phyloP scores from a whole-genome alignment of 1,140 invertebrate species.

The Eumaeus atala region DNA sequence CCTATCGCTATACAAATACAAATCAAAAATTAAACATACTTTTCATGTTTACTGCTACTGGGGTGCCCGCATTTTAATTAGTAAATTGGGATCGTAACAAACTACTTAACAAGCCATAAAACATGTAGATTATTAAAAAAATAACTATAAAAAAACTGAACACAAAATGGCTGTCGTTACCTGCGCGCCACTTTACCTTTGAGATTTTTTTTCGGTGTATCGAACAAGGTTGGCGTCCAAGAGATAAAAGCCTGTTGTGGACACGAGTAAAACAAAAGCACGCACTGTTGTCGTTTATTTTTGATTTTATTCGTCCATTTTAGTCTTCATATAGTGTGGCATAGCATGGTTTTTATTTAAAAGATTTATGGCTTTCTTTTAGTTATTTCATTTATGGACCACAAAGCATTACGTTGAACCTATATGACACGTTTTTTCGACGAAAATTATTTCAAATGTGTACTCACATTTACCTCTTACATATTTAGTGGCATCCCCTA shows the following conservation, averaged over 20 bases:
- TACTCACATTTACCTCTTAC: neutral
- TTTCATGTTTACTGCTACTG: constrained; percentile 42
- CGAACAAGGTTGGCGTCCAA: constrained; percentile 34
- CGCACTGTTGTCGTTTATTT: constrained; percentile 58
- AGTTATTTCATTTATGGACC: constrained; percentile 5
- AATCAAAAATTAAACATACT: neutral
- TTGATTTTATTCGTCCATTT: constrained; percentile 61
- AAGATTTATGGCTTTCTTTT: constrained; percentile 31
- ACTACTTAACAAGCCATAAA: constrained; percentile 58
- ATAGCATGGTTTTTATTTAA: constrained; percentile 40
- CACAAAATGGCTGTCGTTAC: constrained; percentile 59
- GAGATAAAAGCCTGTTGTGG: constrained; percentile 61
- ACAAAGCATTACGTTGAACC: neutral
- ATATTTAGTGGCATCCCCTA: neutral
- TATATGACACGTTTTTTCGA: too few relatives aligned
- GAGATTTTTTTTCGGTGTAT: constrained; percentile 36
- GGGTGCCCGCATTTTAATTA: constrained; percentile 51
- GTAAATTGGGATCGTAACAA: constrained; percentile 44
- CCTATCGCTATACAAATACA: too few relatives aligned
- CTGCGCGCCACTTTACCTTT: constrained; percentile 53
- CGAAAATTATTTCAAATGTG: too few relatives aligned
- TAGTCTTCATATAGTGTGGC: constrained; percentile 35
- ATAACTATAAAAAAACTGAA: constrained; percentile 46
- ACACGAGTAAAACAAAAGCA: constrained; percentile 66
- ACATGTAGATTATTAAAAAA: constrained; percentile 63